Conservation (phyloP, 2,797 vertebrate genomes). For the Spondyliosoma cantharus region DNA sequence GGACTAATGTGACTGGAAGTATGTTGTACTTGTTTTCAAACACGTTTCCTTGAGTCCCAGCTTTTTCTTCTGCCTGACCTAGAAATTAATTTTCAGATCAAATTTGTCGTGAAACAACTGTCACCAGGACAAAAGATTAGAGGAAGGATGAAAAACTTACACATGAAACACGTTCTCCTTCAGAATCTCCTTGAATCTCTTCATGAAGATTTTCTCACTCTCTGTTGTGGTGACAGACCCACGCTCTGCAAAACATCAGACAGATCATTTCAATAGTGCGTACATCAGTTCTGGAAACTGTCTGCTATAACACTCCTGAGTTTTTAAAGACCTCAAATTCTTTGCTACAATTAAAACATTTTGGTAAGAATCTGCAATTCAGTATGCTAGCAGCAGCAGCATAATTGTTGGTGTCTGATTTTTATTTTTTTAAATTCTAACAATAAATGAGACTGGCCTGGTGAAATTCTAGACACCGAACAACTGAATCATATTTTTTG, state of each 20-base stretch:
- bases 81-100: background rate
- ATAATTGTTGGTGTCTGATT: background rate
- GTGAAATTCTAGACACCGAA: background rate
- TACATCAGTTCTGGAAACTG: constrained; percentile 1
- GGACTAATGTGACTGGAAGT: constrained; percentile 21
- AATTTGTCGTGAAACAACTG: background rate
- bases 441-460: background rate
- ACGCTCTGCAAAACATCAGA: constrained; percentile 86
- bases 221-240: constrained; percentile 87
- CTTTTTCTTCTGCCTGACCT: background rate
- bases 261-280: constrained; percentile 10
- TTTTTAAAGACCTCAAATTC: constrained; percentile 9
- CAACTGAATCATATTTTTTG: background rate
- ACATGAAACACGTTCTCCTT: constrained; percentile 92
- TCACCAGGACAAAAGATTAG: background rate
- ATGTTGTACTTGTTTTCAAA: constrained; percentile 41
- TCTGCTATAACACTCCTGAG: background rate
- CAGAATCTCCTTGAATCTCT: constrained; percentile 94
- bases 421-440: background rate
- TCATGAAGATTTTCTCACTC: constrained; percentile 94
- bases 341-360: constrained; percentile 11
- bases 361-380: background rate
- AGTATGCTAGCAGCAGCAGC: background rate
- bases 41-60: background rate
- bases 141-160: constrained; percentile 83